Conservation (phyloP, 2,888 invertebrate species). For the Drosophila phalerata region DNA sequence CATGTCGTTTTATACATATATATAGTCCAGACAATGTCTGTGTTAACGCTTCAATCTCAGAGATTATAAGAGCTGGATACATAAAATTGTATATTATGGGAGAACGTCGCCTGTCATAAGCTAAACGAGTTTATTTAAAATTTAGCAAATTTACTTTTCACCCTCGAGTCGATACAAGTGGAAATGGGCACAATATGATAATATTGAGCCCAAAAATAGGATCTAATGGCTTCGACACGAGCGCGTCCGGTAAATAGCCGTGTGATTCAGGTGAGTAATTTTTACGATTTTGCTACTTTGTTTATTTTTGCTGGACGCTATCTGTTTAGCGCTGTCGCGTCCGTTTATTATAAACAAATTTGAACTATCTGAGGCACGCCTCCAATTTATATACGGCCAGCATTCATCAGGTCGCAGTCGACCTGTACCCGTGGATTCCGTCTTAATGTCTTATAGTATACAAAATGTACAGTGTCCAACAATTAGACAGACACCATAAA, state of each 20-base stretch:
- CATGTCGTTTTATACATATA: neutral
- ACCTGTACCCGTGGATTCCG: neutral
- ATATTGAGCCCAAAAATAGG: constrained; percentile 15
- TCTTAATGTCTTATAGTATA: neutral
- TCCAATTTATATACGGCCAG: constrained; percentile 23
- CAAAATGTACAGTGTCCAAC: constrained; percentile 20
- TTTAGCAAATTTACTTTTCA: constrained; percentile 4
- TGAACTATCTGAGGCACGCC: constrained; percentile 29
- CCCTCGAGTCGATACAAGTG: neutral
- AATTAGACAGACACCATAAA: constrained; percentile 46
- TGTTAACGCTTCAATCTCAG: constrained; percentile 13
- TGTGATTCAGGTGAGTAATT: constrained; percentile 55
- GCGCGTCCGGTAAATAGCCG: constrained; percentile 8
- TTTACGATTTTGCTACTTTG: constrained; percentile 55
- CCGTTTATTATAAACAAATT: constrained; percentile 66
- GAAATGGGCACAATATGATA: constrained; percentile 4
- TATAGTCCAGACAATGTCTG: constrained; percentile 2
- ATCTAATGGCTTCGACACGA: constrained; percentile 17
- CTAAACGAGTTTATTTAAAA: constrained; percentile 14
- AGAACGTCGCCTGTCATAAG: constrained; percentile 1
- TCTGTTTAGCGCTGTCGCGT: constrained; percentile 72
- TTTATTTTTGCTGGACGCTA: constrained; percentile 57
- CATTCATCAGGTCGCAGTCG: constrained; percentile 23
- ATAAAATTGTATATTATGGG: constrained; percentile 11
- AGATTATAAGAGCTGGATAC: constrained; percentile 8